Evolutionary conservation across 2,113 vertebrate species (phyloP).

Genomic region (Muscicapa adusta): DNA sequence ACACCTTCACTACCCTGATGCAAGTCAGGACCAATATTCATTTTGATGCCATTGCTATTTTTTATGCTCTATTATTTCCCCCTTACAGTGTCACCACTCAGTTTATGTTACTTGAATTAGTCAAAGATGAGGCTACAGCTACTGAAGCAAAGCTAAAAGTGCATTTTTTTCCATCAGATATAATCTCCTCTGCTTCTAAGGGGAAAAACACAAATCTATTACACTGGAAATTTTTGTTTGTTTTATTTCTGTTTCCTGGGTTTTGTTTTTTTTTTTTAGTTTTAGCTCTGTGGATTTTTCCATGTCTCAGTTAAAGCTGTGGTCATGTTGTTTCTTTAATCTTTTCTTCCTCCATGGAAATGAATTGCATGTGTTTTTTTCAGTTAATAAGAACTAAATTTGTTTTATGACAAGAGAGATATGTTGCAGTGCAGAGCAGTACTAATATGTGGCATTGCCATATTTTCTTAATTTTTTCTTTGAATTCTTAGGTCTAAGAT

Average conservation of each 20-base stretch:
- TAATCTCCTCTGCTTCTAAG: background rate
- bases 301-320: background rate
- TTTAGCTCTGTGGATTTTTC: background rate
- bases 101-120: constrained; percentile 41
- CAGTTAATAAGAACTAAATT: background rate
- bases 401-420: background rate
- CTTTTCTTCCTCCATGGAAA: background rate
- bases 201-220: background rate
- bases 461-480: background rate
- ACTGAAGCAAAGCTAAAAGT: constrained; percentile 32
- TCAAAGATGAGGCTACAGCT: background rate
- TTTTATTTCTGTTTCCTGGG: background rate
- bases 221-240: background rate
- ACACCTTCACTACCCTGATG: background rate
- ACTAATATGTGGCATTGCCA: background rate
- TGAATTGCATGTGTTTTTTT: background rate
- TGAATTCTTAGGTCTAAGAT: background rate
- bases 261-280: background rate
- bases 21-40: constrained; percentile 21
- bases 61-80: constrained; percentile 56
- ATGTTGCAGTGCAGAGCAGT: background rate
- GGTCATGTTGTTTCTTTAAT: background rate
- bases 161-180: background rate
- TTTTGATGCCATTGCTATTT: background rate
- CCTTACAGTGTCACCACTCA: constrained; percentile 44